Evolutionary conservation across 1,140 invertebrate species (phyloP), one percentile per base, ranked within the genome.

Genomic region (Vollenhovia emeryi): DNA sequence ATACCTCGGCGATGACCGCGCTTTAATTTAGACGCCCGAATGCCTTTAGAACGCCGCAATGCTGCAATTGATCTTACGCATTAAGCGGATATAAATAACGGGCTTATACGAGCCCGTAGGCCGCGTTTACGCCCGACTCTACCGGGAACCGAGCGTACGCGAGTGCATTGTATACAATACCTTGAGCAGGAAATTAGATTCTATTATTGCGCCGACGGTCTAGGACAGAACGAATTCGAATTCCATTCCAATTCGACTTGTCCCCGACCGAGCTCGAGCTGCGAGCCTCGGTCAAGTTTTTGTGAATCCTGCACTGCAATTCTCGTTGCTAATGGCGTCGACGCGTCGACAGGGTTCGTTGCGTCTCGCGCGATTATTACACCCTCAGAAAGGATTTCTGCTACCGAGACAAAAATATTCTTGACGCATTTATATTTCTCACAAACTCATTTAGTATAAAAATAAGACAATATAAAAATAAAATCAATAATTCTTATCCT

Each of bases 101-200:
- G n/a, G 9, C 33, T 75, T 84, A 84, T 36, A n/a, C n/a, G 55
- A 78, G 21, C 59, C n/a, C 45, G 59, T 76, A 36, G 27, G 59
- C 24, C 24, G 21, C 33, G 40, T 78, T 76, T 78, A 78, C 33
- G 45, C n/a, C n/a, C 24, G 43, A 48, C 21, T 7, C 57, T 66
- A 84, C 45, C 36, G 71, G 76, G 52, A 85, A 80, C 27, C 45
- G 45, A 7, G 45, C 43, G 48, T 40, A 50, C 15, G 30, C 18
- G 82, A 21, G 27, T 18, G 36, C 50, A 33, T 33, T 5, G 3
- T 3, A 36, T 4, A 76, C 33, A 76, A 78, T 84, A 55, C 48
- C 43, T 76, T 84, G 59, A 74, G 50, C 84, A 85, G 84, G 84
- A 85, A 85, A 86, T 86, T 59, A 83, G 78, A 73, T 86, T 86